Evolutionary conservation across 2,797 vertebrate species (phyloP).

Genomic region (Simalia tracyae): DNA sequence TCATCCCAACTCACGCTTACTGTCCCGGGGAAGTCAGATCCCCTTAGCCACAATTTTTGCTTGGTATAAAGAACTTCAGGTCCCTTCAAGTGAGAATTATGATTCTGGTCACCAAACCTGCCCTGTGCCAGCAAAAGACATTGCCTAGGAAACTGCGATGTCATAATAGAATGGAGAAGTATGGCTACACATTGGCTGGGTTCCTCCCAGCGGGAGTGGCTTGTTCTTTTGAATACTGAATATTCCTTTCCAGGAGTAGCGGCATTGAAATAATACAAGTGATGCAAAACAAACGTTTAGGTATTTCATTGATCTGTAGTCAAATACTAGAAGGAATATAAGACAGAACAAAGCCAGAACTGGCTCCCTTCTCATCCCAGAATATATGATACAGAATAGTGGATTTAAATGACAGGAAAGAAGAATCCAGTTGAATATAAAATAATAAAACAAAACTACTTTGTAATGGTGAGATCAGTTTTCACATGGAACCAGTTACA

Average conservation of each 20-base stretch:
- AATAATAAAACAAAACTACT: not conserved
- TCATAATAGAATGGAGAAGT: conserved; percentile 52
- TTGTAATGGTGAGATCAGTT: not conserved
- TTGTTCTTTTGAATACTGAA: not conserved
- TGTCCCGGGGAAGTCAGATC: not conserved
- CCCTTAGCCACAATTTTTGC: conserved; percentile 20
- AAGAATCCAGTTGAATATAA: not conserved
- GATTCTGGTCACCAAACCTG: not conserved
- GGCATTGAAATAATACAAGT: not conserved
- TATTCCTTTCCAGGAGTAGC: not conserved
- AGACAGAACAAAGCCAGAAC: not conserved
- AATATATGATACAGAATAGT: not conserved
- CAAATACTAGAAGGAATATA: not conserved
- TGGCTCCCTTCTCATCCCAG: not conserved
- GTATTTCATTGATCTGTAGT: not conserved
- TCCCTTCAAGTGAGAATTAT: not conserved
- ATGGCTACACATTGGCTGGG: not conserved
- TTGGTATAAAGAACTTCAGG: conserved; percentile 43
- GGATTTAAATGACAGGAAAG: not conserved
- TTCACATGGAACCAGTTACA: not conserved
- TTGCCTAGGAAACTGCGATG: conserved; percentile 43
- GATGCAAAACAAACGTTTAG: not conserved
- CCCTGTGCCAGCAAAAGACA: conserved; percentile 3
- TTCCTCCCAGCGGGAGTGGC: not conserved
- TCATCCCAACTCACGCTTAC: conserved; percentile 51